Base-by-base conservation (phyloP, 2,888 invertebrate species). In the Cerceris rybyensis region DNA sequence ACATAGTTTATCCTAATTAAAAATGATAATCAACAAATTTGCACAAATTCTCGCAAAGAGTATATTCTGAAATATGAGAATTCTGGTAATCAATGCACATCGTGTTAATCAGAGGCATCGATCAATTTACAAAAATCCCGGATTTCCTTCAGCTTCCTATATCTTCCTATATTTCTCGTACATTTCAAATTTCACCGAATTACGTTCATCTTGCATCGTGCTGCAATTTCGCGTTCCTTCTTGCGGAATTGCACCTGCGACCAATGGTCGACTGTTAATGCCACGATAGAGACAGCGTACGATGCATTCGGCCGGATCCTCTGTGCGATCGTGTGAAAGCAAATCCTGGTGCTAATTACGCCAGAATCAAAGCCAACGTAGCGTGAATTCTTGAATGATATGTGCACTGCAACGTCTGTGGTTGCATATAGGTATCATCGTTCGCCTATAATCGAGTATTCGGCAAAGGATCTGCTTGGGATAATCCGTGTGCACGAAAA, bases 351-450 rank as follows among this genome's bases (percentile, higher is more conserved):
- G 46, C 55, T 71, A 78, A 77, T 78, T 78, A 65, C 57, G 14
- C 55, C 13, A 17, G 52, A 41, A 77, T 77, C 75, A 49, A 57
- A 52, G 41, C 41, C 61, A 77, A 61, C 57, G 49, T 57, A 60
- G 39, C 76, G 68, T 78, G 70, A 76, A 76, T 76, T 76, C 78
- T 78, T 76, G 50, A 76, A 65, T 60, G 67, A 65, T 59, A 65
- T 50, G 58, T 17, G 6, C 8, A 13, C n/a, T 4, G 7, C 42
- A 42, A 7, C 17, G 50, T 11, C 17, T 58, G 46, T 14, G n/a
- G 16, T 39, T 42, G 39, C 57, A 17, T n/a, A 39, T 16, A n/a
- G 9, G 42, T 39, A 28, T 17, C 14, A 54, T 65, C 50, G 50
- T 57, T 46, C n/a, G 9, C 0, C 17, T n/a, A 42, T 6, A 55